Conservation (phyloP, 1,140 invertebrate genomes). For the Sinella curviseta region DNA sequence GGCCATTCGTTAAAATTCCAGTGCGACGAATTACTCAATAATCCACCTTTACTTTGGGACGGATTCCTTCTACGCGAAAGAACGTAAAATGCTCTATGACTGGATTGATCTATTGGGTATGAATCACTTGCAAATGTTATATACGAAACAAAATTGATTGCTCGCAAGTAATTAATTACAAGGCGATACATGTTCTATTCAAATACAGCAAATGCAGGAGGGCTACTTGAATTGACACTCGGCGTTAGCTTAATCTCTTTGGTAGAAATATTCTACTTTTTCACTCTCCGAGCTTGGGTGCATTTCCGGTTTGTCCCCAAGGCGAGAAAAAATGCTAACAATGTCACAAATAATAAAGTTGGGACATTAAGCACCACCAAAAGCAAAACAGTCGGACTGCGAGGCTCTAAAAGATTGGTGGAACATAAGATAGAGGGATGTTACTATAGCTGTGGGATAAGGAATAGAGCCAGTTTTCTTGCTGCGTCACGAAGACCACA, state of each 20-base stretch:
- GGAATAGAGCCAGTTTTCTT: too few species aligned
- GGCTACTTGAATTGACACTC: constrained; percentile 73
- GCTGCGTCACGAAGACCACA: too few species aligned
- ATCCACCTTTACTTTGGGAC: neutral
- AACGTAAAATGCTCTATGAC: neutral
- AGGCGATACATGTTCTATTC: neutral
- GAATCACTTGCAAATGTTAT: too few species aligned
- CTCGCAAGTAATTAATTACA: neutral
- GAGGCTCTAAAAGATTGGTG: too few species aligned
- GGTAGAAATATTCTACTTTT: constrained; percentile 71
- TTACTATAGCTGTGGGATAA: too few species aligned
- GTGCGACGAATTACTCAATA: neutral
- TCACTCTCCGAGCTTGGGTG: constrained; percentile 58
- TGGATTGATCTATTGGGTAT: neutral
- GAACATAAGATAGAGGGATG: too few species aligned
- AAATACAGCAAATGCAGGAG: constrained; percentile 69
- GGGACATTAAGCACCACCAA: too few species aligned
- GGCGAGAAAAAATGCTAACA: too few species aligned
- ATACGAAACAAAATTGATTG: neutral
- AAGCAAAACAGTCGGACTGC: too few species aligned
- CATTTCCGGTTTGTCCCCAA: neutral
- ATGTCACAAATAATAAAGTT: too few species aligned
- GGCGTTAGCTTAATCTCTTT: constrained; percentile 76
- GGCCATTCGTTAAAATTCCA: neutral
- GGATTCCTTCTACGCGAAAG: neutral